Base-by-base conservation (phyloP, 2,113 vertebrate genomes). In the Todiramphus saurophagus region DNA sequence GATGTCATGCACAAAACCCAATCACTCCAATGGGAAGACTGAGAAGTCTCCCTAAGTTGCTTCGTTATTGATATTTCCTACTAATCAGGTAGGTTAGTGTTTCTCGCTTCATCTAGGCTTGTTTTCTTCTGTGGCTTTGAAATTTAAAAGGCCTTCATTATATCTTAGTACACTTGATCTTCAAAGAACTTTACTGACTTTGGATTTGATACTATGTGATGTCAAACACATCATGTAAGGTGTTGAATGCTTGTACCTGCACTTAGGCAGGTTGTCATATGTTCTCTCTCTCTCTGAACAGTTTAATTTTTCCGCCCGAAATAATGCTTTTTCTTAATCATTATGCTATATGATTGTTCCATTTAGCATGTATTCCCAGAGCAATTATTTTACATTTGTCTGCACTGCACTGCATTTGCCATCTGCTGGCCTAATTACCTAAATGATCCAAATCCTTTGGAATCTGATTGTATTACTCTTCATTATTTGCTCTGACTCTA, bases 391-490 rank as follows among this genome's bases (percentile, higher is more conserved):
- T 68, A 90, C 58, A 44, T 90, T 98, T 33, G 96, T 81, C 83
- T 92, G 5, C 33, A 28, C 55, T 67, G 77, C 87, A 85, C 82
- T 96, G 68, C 68, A 64, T 83, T 94, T 96, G 60, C 93, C 95
- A 95, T 98, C 97, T 98, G 95, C 12, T 51, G 91, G 70, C 83
- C 92, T 95, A 96, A 94, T 98, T 91, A 51, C 56, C 87, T 91
- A 97, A 94, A 93, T 96, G 80, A 94, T 90, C 92, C 72, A 85
- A 82, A 84, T 95, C 76, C 81, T 96, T 94, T 88, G 72, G 94
- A 96, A 96, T 94, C 80, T 79, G 79, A 90, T 94, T 93, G 81
- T 90, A 39, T 85, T 96, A 78, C 77, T 96, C 43, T 90, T 95
- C 59, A 37, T 95, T 97, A 95, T 96, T 97, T 96, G 90, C 79